Base-by-base conservation (phyloP, 2,113 vertebrate genomes). In the Rana temporaria region DNA sequence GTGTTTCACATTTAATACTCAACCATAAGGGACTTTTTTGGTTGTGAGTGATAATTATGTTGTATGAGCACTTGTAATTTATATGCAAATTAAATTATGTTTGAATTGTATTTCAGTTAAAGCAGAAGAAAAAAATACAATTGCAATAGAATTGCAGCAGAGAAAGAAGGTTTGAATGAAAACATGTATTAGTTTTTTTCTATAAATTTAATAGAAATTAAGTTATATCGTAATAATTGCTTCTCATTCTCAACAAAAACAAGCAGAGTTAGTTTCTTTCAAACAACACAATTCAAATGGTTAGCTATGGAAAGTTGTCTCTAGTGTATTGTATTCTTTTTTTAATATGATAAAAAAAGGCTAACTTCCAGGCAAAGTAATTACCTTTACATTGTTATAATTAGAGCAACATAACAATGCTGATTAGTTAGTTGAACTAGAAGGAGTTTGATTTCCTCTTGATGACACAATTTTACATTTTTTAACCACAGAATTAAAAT, bases 31-130 rank as follows among this genome's bases (percentile, higher is more conserved):
- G 79, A 74, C 20, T 66, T 82, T 38, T 69, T 53, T 65, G 52
- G 52, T 57, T 75, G 67, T n/a, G 17, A 82, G 62, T 75, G 70
- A 74, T 75, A 82, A 82, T 82, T 82, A 72, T 75, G 52, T 75
- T 75, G 60, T 82, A 82, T 53, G 62, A 70, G 66, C 38, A 52
- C 62, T 59, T 65, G 80, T 67, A 75, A 82, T 82, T 82, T 82
- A 71, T 68, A 72, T 81, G 68, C 69, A 72, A 71, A 73, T 81
- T 81, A 73, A 81, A 81, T 81, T 72, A 81, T 81, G 69, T 56
- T 65, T 64, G 69, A 64, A 81, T 65, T 73, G 55, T 73, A 81
- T 73, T 81, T 73, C 48, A 73, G 62, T 60, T 65, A 55, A 26
- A 19, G 57, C 17, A 48, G 26, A 15, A 68, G 19, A 30, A 70